Percentiles rank a stretch among this genome's conserved stretches.
Evolutionary conservation across 2,113 vertebrate species (phyloP).

Genomic region (Psilopsiagon aurifrons): DNA sequence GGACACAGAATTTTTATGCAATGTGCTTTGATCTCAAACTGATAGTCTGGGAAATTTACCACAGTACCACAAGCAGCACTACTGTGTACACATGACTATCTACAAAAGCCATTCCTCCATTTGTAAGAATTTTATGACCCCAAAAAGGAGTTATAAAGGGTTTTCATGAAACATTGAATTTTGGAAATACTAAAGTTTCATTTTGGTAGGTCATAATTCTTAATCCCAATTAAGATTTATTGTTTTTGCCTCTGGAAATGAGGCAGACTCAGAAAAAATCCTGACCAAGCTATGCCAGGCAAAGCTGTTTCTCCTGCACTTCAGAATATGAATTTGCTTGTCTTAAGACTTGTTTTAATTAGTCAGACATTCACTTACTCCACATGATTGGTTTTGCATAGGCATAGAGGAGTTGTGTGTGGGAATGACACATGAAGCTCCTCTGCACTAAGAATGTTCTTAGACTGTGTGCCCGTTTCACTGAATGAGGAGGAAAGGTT

Average conservation of each 20-base stretch:
- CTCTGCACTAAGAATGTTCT: not conserved
- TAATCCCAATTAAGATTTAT: not conserved
- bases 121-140: not conserved
- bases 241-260: not conserved
- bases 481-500: not conserved
- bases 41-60: not conserved
- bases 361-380: not conserved
- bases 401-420: not conserved
- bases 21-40: not conserved
- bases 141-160: not conserved
- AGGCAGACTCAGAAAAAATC: not conserved
- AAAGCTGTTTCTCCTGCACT: not conserved
- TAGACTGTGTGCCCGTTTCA: not conserved
- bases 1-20: not conserved
- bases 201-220: not conserved
- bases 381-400: not conserved
- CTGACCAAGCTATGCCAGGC: not conserved
- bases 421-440: not conserved
- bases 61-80: not conserved
- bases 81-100: not conserved
- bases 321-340: not conserved
- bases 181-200: not conserved
- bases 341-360: not conserved
- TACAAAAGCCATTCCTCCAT: not conserved
- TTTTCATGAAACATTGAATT: not conserved